Evolutionary conservation across 2,888 invertebrate genomes (phyloP).

Genomic region (Boloria selene): DNA sequence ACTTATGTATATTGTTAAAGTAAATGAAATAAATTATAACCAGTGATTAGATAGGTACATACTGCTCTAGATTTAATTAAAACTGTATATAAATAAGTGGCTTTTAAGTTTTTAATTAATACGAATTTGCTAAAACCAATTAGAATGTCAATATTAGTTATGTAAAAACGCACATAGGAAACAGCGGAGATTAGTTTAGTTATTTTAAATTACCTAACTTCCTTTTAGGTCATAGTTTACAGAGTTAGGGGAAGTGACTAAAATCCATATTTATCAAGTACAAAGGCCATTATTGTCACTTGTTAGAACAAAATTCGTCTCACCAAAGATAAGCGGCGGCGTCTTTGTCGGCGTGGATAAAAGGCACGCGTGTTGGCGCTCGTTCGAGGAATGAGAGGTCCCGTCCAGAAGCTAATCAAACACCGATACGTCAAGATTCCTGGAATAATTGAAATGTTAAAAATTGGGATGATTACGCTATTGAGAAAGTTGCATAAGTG

Average conservation of each 20-base stretch:
- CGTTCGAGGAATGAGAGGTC: constrained; percentile 67
- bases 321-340: constrained; percentile 74
- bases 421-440: constrained; percentile 64
- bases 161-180: background rate
- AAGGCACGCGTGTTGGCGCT: constrained; percentile 65
- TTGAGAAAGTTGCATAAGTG: constrained; percentile 20
- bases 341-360: constrained; percentile 73
- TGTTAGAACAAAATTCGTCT: constrained; percentile 72
- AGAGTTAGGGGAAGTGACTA: constrained; percentile 42
- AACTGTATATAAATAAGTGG: too few relatives aligned
- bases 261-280: constrained; percentile 69
- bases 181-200: background rate
- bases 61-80: too few relatives aligned
- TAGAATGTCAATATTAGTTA: background rate
- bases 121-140: too few relatives aligned
- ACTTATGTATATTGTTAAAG: too few relatives aligned
- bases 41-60: too few relatives aligned
- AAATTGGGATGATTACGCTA: constrained; percentile 28
- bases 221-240: constrained; percentile 38
- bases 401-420: constrained; percentile 61
- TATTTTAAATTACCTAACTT: constrained; percentile 30
- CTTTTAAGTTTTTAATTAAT: too few relatives aligned
- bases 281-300: constrained; percentile 77
- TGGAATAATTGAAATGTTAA: constrained; percentile 49
- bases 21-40: too few relatives aligned